Evolutionary conservation across 2,888 invertebrate genomes (phyloP).

Genomic region (Lampropteryx suffumata): DNA sequence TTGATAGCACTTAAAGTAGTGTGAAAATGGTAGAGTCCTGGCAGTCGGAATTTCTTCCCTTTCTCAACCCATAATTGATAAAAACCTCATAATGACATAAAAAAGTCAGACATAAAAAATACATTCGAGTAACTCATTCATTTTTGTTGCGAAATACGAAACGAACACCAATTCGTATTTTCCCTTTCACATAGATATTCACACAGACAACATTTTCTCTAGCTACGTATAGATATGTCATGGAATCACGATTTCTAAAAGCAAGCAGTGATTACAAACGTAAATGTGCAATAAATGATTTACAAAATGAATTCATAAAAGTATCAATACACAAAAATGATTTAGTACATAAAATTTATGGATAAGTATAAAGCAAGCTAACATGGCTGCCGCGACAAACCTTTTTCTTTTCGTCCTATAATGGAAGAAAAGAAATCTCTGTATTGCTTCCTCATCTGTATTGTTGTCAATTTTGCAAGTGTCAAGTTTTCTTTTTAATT

Average conservation of each 20-base stretch:
- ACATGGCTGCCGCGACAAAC: too few relatives aligned
- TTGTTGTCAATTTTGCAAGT: too few relatives aligned
- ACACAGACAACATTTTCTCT: conserved; percentile 71
- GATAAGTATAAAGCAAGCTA: background rate
- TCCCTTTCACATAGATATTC: conserved; percentile 50
- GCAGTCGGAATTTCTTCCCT: conserved; percentile 38
- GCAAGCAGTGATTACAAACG: conserved; percentile 63
- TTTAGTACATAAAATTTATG: conserved; percentile 1
- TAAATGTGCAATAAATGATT: conserved; percentile 23
- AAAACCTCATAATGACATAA: conserved; percentile 15
- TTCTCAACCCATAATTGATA: conserved; percentile 3
- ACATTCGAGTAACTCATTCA: conserved; percentile 23
- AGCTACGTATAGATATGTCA: conserved; percentile 80
- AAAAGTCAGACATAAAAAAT: conserved; percentile 16
- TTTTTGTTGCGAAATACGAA: conserved; percentile 37
- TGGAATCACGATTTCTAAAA: conserved; percentile 76
- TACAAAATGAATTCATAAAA: conserved; percentile 28
- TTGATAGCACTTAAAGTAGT: conserved; percentile 77
- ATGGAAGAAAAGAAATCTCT: too few relatives aligned
- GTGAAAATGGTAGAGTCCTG: conserved; percentile 47
- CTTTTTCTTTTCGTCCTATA: too few relatives aligned
- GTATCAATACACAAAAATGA: conserved; percentile 6
- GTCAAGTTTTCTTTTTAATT: too few relatives aligned
- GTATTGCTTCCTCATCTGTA: too few relatives aligned
- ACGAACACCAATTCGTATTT: conserved; percentile 44